These are phyloP conservation scores for Drosophila fuyamai DNA, from an alignment of 1,140 invertebrate genomes.

Conservation along the genomic window DNA sequence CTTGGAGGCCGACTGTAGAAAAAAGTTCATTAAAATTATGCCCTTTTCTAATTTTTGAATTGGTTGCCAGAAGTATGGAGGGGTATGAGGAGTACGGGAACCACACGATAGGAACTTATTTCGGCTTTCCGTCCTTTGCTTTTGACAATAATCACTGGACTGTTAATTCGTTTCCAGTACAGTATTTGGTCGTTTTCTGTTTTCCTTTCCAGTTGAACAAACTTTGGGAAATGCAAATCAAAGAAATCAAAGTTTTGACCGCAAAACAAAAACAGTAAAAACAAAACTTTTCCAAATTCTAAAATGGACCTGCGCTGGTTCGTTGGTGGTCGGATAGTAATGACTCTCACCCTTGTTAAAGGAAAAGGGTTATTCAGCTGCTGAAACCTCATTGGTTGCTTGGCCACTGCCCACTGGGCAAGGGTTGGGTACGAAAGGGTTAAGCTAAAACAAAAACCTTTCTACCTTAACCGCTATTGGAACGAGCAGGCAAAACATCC, in stretches of 20 bases:
- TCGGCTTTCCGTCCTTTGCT: conserved; percentile 69
- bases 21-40: conserved; percentile 83
- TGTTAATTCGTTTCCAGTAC: conserved; percentile 75
- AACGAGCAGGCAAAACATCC: conserved; percentile 18
- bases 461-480: conserved; percentile 8
- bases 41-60: conserved; percentile 79
- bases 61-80: conserved; percentile 17
- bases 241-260: conserved; percentile 73
- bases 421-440: conserved; percentile 64
- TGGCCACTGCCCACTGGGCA: conserved; percentile 50
- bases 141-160: conserved; percentile 83
- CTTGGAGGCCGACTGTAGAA: conserved; percentile 40
- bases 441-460: conserved; percentile 61
- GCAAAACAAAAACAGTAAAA: conserved; percentile 16
- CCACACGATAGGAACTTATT: conserved; percentile 70
- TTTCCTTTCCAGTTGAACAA: conserved; percentile 76
- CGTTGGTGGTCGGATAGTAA: conserved; percentile 29
- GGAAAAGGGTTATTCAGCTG: conserved; percentile 58
- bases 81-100: conserved; percentile 16
- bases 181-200: conserved; percentile 45
- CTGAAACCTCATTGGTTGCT: conserved; percentile 49
- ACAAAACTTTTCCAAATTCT: conserved; percentile 26
- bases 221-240: conserved; percentile 80
- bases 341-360: conserved; percentile 28
- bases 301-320: not conserved